phyloP scores from a whole-genome alignment of 1,140 invertebrate species.

The Notospermus geniculatus region DNA sequence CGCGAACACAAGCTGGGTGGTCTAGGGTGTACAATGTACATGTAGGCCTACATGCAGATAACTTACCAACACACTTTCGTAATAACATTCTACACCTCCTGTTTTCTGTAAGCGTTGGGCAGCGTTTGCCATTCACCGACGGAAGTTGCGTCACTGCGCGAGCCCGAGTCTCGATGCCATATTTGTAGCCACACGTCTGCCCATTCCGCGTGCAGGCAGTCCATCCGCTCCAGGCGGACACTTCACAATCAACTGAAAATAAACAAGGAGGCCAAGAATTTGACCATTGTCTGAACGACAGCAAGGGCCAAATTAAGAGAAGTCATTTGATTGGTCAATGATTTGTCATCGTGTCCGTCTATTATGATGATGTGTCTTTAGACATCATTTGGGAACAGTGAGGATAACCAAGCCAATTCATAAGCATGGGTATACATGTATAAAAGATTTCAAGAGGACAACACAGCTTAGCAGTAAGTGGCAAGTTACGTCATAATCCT shows the following conservation, averaged over 20 bases:
- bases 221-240: conserved; percentile 43
- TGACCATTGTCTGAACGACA: too few species aligned
- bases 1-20: too few species aligned
- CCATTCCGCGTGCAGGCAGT: conserved; percentile 37
- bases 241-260: conserved; percentile 45
- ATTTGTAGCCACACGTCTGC: conserved; percentile 46
- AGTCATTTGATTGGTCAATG: background rate
- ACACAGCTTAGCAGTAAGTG: too few species aligned
- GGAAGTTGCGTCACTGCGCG: conserved; percentile 34
- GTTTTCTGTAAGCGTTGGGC: conserved; percentile 28
- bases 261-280: background rate
- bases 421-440: too few species aligned
- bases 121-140: conserved; percentile 30
- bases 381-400: too few species aligned
- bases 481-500: too few species aligned
- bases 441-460: too few species aligned
- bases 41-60: too few species aligned
- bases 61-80: conserved; percentile 25
- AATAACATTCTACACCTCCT: conserved; percentile 29
- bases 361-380: background rate
- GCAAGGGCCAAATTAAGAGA: too few species aligned
- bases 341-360: background rate
- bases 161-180: conserved; percentile 32
- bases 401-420: too few species aligned
- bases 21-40: too few species aligned